A percentile compares a stretch with the other conserved stretches of the same genome.
Evolutionary conservation across 2,888 invertebrate genomes (phyloP).

Genomic region (Opisthograptis luteolata): DNA sequence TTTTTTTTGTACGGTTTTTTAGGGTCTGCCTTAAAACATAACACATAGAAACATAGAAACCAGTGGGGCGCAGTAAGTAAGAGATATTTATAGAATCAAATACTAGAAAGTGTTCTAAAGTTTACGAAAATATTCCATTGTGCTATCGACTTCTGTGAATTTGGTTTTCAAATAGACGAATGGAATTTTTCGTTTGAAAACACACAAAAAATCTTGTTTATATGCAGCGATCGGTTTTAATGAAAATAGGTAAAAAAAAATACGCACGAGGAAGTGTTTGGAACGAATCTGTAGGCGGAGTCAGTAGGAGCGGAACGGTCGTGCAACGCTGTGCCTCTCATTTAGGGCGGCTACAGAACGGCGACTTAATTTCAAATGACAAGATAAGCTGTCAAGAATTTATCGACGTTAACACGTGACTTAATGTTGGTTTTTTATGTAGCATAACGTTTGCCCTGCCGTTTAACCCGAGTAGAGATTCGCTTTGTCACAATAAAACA

Average conservation of each 20-base stretch:
- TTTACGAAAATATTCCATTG: slow-evolving; percentile 20
- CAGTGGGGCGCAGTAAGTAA: not conserved
- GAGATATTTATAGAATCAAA: slow-evolving; percentile 14
- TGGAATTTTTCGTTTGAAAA: slow-evolving; percentile 19
- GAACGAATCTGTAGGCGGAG: slow-evolving; percentile 65
- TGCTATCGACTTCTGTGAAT: slow-evolving; percentile 23
- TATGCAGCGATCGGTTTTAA: slow-evolving; percentile 19
- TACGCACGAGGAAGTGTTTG: slow-evolving; percentile 67
- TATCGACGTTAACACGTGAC: no score
- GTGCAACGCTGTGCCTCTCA: slow-evolving; percentile 53
- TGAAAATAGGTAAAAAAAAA: slow-evolving; percentile 25
- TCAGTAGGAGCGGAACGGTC: slow-evolving; percentile 61
- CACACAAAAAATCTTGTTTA: slow-evolving; percentile 20
- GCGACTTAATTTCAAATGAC: slow-evolving; percentile 5
- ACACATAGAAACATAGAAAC: not conserved
- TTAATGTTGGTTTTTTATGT: no score
- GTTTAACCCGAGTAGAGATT: no score
- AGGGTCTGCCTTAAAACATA: no score
- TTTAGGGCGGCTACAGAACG: slow-evolving; percentile 46
- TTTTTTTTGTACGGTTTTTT: no score
- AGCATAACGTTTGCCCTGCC: no score
- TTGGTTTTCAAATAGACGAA: slow-evolving; percentile 16
- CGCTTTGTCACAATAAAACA: no score
- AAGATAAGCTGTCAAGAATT: no score
- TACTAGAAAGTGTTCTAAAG: slow-evolving; percentile 6